Conservation (phyloP, 2,113 vertebrate genomes). For the Microcebus murinus region DNA sequence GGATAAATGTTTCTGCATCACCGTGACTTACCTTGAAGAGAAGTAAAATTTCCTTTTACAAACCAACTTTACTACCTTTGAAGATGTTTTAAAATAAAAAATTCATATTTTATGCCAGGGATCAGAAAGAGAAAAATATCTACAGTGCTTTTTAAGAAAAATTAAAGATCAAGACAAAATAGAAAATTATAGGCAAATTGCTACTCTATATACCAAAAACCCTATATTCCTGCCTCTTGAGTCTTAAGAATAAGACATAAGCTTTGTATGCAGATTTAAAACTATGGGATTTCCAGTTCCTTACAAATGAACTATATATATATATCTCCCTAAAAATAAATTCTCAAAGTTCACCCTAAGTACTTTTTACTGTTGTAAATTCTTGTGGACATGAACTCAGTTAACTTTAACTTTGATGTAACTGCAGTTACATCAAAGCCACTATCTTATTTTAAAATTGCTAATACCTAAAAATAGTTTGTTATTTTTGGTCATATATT, state of each 20-base stretch:
- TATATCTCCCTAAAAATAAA: constrained; percentile 32
- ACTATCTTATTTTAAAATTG: neutral
- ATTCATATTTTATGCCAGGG: neutral
- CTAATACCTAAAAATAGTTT: neutral
- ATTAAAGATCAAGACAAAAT: neutral
- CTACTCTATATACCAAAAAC: neutral
- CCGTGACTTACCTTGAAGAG: neutral
- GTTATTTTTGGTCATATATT: neutral
- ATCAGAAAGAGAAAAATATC: neutral
- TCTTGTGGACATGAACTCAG: neutral
- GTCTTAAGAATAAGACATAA: neutral
- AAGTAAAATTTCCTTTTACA: constrained; percentile 19
- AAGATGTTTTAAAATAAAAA: neutral
- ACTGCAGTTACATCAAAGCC: constrained; percentile 7
- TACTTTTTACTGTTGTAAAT: neutral
- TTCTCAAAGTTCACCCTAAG: constrained; percentile 10
- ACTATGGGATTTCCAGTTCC: neutral
- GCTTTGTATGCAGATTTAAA: neutral
- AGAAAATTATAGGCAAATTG: neutral
- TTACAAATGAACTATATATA: constrained; percentile 24
- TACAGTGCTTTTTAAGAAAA: neutral
- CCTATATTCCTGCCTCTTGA: neutral
- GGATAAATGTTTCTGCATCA: neutral
- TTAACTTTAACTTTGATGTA: neutral
- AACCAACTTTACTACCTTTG: neutral